Evolutionary conservation across 2,797 vertebrate species (phyloP).

Genomic region (Odontamblyopus rebecca): DNA sequence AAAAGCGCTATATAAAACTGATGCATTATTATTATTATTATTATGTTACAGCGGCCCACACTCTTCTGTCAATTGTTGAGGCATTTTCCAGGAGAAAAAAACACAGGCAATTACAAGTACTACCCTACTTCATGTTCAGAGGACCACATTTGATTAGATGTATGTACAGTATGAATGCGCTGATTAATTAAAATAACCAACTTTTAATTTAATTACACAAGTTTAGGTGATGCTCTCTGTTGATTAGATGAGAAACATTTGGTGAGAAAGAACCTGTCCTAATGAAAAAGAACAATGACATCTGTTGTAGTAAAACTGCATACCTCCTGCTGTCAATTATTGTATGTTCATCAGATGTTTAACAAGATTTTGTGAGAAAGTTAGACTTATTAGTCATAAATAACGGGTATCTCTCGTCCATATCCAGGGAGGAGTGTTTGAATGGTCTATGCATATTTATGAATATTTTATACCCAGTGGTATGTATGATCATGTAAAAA

Average conservation of each 20-base stretch:
- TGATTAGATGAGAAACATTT: background rate
- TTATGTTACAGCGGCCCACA: conserved; percentile 12
- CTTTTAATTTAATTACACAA: background rate
- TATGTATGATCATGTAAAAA: conserved; percentile 47
- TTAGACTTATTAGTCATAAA: background rate
- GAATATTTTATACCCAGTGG: conserved; percentile 67
- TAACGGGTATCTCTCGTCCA: conserved; percentile 6
- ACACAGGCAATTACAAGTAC: conserved; percentile 11
- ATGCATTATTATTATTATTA: no score
- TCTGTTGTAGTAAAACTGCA: background rate
- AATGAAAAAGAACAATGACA: background rate
- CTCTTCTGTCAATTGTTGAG: background rate
- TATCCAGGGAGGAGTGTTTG: conserved; percentile 30
- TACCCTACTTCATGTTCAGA: conserved; percentile 5
- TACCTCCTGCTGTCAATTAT: background rate
- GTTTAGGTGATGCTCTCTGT: background rate
- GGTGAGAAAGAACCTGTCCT: background rate
- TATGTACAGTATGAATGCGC: conserved; percentile 6
- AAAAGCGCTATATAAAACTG: no score
- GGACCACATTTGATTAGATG: conserved; percentile 11
- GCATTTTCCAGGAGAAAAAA: conserved; percentile 8
- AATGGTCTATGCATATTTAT: conserved; percentile 41
- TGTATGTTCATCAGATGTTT: background rate
- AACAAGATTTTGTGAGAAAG: background rate
- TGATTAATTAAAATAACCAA: background rate